These are phyloP conservation scores for Ptychochromis oligacanthus DNA, from an alignment of 2,113 vertebrate genomes.

Conservation along the genomic window DNA sequence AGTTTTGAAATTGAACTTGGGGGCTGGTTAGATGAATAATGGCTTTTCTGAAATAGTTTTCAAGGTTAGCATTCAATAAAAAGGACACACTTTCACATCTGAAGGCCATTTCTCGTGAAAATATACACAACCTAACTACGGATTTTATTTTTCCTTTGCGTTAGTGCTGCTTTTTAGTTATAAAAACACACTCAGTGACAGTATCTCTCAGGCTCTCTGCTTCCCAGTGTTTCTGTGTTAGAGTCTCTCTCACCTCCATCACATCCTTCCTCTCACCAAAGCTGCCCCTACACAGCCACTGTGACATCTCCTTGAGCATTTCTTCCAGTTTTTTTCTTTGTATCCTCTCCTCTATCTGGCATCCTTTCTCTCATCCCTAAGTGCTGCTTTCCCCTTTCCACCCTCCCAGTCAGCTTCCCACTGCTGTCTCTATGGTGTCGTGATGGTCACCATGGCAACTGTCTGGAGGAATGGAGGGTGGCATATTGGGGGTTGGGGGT, in stretches of 20 bases:
- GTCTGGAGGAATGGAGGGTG: conserved; percentile 62
- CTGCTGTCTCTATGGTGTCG: conserved; percentile 64
- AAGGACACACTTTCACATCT: conserved; percentile 56
- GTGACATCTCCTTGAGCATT: conserved; percentile 47
- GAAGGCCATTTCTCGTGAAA: conserved; percentile 44
- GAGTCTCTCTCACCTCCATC: conserved; percentile 24
- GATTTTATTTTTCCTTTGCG: conserved; percentile 13
- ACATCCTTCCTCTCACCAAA: conserved; percentile 25
- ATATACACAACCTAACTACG: conserved; percentile 23
- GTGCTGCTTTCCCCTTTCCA: conserved; percentile 56
- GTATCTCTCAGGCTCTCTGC: not conserved
- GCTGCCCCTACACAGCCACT: conserved; percentile 19
- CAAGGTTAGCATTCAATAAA: conserved; percentile 66
- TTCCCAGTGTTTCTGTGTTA: conserved; percentile 4
- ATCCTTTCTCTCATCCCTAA: conserved; percentile 65
- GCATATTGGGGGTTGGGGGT: not conserved
- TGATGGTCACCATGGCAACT: conserved; percentile 75
- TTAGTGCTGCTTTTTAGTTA: not conserved
- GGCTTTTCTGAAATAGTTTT: conserved; percentile 64
- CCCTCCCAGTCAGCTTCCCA: conserved; percentile 58
- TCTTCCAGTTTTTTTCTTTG: conserved; percentile 28
- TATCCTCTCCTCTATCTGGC: conserved; percentile 40
- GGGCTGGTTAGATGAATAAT: conserved; percentile 65
- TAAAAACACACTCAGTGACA: not conserved
- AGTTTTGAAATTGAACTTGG: conserved; percentile 66